Evolutionary conservation across 2,888 invertebrate species (phyloP).

Genomic region (Noctua pronuba): DNA sequence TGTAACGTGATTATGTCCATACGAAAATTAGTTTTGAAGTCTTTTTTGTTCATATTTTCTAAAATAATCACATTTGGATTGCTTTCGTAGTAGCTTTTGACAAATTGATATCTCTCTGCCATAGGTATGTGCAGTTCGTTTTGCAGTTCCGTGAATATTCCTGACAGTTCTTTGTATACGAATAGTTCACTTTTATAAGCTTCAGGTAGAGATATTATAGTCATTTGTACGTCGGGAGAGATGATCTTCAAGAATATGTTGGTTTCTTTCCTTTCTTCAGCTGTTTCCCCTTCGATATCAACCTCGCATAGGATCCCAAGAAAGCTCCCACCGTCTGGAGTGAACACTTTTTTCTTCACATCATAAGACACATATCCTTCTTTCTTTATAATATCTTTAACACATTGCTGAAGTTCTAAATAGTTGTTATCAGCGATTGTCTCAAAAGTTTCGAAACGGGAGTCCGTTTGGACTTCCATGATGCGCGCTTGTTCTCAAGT

Average conservation of each 20-base stretch:
- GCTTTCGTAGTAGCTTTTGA: slow-evolving; percentile 62
- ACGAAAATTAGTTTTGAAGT: slow-evolving; percentile 70
- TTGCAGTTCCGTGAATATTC: slow-evolving; percentile 66
- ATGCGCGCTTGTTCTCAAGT: slow-evolving; percentile 1
- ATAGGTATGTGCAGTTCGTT: slow-evolving; percentile 58
- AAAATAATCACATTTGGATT: slow-evolving; percentile 65
- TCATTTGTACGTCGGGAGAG: slow-evolving; percentile 54
- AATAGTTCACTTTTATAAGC: slow-evolving; percentile 70
- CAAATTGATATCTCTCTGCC: slow-evolving; percentile 54
- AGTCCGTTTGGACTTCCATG: slow-evolving; percentile 28
- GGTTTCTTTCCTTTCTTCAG: slow-evolving; percentile 65
- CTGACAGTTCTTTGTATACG: slow-evolving; percentile 69
- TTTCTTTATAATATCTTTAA: slow-evolving; percentile 65
- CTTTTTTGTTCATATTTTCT: slow-evolving; percentile 69
- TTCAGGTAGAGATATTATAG: slow-evolving; percentile 61
- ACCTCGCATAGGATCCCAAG: slow-evolving; percentile 70
- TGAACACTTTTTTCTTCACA: slow-evolving; percentile 55
- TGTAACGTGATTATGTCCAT: slow-evolving; percentile 70
- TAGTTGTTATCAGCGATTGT: slow-evolving; percentile 12
- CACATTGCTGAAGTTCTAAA: slow-evolving; percentile 51
- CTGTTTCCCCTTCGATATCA: slow-evolving; percentile 69
- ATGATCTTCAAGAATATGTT: slow-evolving; percentile 76
- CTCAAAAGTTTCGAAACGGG: slow-evolving; percentile 27
- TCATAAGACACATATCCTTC: slow-evolving; percentile 64
- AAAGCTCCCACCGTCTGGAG: slow-evolving; percentile 68